Conservation (phyloP, 1,140 invertebrate species). For the Drosophila biarmipes region DNA sequence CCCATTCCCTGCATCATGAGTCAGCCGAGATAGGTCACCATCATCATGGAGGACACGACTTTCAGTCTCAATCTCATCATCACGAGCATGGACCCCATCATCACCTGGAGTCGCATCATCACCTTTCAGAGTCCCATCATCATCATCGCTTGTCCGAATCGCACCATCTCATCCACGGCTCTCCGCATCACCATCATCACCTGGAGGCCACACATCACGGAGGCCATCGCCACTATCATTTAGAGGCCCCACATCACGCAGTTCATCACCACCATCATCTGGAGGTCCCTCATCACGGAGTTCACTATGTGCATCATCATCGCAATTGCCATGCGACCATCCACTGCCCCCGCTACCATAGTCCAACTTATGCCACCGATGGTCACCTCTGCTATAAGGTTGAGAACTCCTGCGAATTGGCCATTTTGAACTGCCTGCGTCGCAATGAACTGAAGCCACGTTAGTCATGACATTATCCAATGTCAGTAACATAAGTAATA, state of each 20-base stretch:
- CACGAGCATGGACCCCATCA: conserved; percentile 28
- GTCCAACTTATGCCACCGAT: conserved; percentile 40
- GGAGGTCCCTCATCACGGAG: conserved; percentile 4
- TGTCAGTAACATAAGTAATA: neutral
- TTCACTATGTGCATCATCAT: conserved; percentile 23
- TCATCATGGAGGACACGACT: conserved; percentile 17
- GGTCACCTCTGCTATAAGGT: conserved; percentile 32
- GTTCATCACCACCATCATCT: neutral
- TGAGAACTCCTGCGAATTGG: conserved; percentile 32
- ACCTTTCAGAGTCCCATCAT: conserved; percentile 19
- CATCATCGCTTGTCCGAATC: conserved; percentile 21
- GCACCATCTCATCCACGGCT: conserved; percentile 15
- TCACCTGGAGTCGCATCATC: conserved; percentile 29
- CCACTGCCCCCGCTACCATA: conserved; percentile 23
- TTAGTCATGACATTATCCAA: neutral
- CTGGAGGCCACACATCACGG: neutral
- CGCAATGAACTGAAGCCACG: conserved; percentile 35
- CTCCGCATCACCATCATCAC: neutral
- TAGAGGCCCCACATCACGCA: neutral
- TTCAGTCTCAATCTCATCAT: conserved; percentile 16
- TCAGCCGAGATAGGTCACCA: neutral
- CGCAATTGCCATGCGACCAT: conserved; percentile 49
- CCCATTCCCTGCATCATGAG: conserved; percentile 9
- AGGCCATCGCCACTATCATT: conserved; percentile 8
- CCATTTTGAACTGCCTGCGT: conserved; percentile 41